phyloP scores from a whole-genome alignment of 2,888 invertebrate genomes.

The Callyntrura guangdongensis region DNA sequence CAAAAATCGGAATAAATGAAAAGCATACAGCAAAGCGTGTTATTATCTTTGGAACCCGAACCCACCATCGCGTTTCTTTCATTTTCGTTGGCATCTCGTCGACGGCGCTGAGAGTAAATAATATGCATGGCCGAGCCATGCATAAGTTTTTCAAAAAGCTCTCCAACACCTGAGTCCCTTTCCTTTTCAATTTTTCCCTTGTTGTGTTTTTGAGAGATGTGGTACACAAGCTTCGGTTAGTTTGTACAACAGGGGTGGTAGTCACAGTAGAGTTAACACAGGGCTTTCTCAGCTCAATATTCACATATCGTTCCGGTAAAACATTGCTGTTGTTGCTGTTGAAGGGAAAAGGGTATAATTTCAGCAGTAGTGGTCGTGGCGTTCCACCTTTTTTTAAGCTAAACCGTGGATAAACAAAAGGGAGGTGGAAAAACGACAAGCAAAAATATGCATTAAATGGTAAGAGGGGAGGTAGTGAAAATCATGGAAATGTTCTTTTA shows the following conservation, averaged over 20 bases:
- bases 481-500: conserved; percentile 31
- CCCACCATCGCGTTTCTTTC: conserved; percentile 35
- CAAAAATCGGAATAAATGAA: background rate
- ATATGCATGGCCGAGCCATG: conserved; percentile 47
- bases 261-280: background rate
- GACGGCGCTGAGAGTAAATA: conserved; percentile 50
- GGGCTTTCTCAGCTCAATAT: background rate
- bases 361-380: background rate
- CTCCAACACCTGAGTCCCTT: conserved; percentile 58
- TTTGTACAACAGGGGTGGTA: background rate
- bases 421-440: background rate
- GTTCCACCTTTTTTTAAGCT: conserved; percentile 23
- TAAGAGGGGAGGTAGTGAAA: conserved; percentile 31
- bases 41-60: conserved; percentile 21
- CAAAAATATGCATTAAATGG: conserved; percentile 3
- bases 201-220: conserved; percentile 4
- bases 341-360: background rate
- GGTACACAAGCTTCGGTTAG: no score
- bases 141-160: conserved; percentile 44
- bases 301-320: background rate
- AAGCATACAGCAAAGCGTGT: conserved; percentile 23
- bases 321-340: background rate
- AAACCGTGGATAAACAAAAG: background rate
- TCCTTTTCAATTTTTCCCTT: background rate
- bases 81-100: background rate